Conservation (phyloP, 2,113 vertebrate genomes). For the Hippocampus comes region DNA sequence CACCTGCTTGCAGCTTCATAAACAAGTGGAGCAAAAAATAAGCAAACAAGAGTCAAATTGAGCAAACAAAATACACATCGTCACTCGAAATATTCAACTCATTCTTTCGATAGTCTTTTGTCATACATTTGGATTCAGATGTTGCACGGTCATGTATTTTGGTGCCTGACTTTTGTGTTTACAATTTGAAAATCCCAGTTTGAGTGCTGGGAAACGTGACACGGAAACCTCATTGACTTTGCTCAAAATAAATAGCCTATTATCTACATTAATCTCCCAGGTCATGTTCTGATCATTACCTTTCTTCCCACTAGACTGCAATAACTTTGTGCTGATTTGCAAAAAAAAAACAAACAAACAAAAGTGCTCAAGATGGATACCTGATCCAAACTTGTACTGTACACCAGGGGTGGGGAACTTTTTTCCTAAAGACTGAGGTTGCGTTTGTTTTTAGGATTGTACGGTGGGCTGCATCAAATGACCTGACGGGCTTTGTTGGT, state of each 20-base stretch:
- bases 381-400: conserved; percentile 57
- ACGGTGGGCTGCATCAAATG: conserved; percentile 2
- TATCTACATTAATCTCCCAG: conserved; percentile 46
- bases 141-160: conserved; percentile 7
- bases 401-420: conserved; percentile 12
- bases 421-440: conserved; percentile 12
- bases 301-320: conserved; percentile 36
- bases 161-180: conserved; percentile 20
- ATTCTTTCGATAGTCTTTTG: too few relatives aligned
- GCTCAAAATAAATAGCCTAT: conserved; percentile 50
- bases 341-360: conserved; percentile 16
- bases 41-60: conserved; percentile 35
- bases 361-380: conserved; percentile 48
- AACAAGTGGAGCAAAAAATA: conserved; percentile 54
- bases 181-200: conserved; percentile 44
- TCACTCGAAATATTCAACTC: conserved; percentile 1
- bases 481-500: conserved; percentile 28
- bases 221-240: conserved; percentile 37
- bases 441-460: conserved; percentile 50
- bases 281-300: conserved; percentile 41
- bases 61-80: conserved; percentile 16
- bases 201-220: conserved; percentile 54
- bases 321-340: conserved; percentile 42
- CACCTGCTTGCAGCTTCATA: conserved; percentile 60
- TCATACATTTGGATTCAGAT: neutral